phyloP scores from a whole-genome alignment of 2,888 invertebrate species.

The Lathronympha strigana region DNA sequence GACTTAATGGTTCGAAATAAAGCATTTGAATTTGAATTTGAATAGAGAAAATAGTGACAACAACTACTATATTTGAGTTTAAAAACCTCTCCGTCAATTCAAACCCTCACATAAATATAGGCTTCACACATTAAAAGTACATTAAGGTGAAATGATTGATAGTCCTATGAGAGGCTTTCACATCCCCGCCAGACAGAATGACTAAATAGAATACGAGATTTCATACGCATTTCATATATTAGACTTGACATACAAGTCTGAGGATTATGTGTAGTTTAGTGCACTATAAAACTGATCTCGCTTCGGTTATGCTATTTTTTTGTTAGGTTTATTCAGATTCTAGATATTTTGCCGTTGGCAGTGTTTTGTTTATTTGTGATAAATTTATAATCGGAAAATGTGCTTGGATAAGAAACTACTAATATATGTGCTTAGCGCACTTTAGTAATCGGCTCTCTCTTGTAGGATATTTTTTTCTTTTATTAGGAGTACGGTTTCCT shows the following conservation, averaged over 20 bases:
- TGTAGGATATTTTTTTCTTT: too few species aligned
- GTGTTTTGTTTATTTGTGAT: too few species aligned
- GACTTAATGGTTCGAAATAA: too few species aligned
- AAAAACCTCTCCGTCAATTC: constrained; percentile 16
- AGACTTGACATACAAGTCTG: constrained; percentile 11
- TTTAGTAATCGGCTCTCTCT: too few species aligned
- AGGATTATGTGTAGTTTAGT: not conserved
- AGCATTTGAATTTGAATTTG: too few species aligned
- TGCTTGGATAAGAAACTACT: too few species aligned
- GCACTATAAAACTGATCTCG: not conserved
- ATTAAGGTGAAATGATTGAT: constrained; percentile 27
- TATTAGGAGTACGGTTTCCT: too few species aligned
- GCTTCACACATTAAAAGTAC: constrained; percentile 29
- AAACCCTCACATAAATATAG: constrained; percentile 11
- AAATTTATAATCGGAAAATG: too few species aligned
- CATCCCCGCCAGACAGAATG: constrained; percentile 17
- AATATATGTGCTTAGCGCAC: too few species aligned
- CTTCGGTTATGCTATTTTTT: not conserved
- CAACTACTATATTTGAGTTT: too few species aligned
- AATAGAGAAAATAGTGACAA: too few species aligned
- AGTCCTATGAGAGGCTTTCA: constrained; percentile 10
- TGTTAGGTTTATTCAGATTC: not conserved
- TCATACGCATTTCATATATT: constrained; percentile 7
- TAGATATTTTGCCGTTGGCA: too few species aligned
- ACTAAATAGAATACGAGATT: constrained; percentile 20